Base-by-base conservation (phyloP, 2,113 vertebrate species). In the Coturnix japonica region DNA sequence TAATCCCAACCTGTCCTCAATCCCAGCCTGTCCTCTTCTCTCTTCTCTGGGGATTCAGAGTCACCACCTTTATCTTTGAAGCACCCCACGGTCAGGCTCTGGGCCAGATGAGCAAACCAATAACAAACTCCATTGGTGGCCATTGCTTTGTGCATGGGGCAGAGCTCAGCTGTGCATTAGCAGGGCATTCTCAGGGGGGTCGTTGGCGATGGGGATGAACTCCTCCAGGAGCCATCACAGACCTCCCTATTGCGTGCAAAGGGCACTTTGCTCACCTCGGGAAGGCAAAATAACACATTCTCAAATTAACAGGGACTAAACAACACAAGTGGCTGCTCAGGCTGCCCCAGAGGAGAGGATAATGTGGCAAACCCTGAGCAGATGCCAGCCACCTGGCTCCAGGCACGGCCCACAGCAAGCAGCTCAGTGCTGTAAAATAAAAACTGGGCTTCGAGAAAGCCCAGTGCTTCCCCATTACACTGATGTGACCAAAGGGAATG, bases 191-290 rank as follows among this genome's bases (percentile, higher is more conserved):
- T 71, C 14, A 0, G 15, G 77, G 57, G 79, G 54, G 35, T 5
- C 0, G 0, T 6, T 15, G 5, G 26, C 0, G 0, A 21, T 25
- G 63, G 4, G 31, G 66, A n/a, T 43, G 65, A 86, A 51, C 47
- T 89, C 77, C 90, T 59, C 23, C 89, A 91, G 75, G 85, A 94
- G 0, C 22, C 81, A 17, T 11, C 74, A 0, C 41, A 81, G 49
- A 33, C 10, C 81, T 81, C 74, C 78, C 91, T 69, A 51, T 35
- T 2, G 43, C 1, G 4, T 70, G 89, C 87, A 72, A 76, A 91
- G 64, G 35, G 37, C 78, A 16, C 54, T 61, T 79, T 30, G 53
- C 83, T 93, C 53, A 41, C 25, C 81, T 77, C 6, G 0, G 41
- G 44, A 33, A 61, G 63, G 87, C 59, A 51, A 92, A 82, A 21